Conservation (phyloP, 2,888 invertebrate genomes). For the Lasioglossum zephyrum region DNA sequence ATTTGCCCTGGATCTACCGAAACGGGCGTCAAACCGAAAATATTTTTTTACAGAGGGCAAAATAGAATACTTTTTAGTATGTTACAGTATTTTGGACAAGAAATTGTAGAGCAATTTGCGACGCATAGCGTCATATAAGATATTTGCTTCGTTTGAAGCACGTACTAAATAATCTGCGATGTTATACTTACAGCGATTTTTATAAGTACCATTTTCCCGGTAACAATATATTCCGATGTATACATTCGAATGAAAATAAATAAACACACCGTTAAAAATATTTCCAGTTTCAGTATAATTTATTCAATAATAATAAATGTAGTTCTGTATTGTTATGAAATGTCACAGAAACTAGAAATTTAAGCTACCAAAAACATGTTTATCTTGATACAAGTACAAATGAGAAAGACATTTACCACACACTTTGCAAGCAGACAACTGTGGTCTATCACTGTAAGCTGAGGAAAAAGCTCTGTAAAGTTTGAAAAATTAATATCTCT, state of each 20-base stretch:
- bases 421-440: too few relatives aligned
- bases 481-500: too few relatives aligned
- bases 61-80: conserved; percentile 20
- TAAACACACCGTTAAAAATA: conserved; percentile 20
- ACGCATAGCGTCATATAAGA: background rate
- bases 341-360: background rate
- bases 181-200: conserved; percentile 50
- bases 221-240: conserved; percentile 81
- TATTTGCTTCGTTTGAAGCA: conserved; percentile 21
- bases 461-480: too few relatives aligned
- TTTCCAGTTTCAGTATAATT: background rate
- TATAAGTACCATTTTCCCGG: conserved; percentile 55
- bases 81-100: conserved; percentile 56
- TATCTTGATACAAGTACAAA: background rate
- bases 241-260: conserved; percentile 44
- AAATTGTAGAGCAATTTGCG: conserved; percentile 28
- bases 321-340: background rate
- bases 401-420: background rate
- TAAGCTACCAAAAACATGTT: background rate
- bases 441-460: too few relatives aligned
- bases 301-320: background rate
- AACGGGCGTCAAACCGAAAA: conserved; percentile 9
- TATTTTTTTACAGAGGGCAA: conserved; percentile 35
- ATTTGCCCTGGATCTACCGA: conserved; percentile 25
- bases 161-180: conserved; percentile 6